Evolutionary conservation across 2,113 vertebrate genomes (phyloP).

Genomic region (Podiceps cristatus): DNA sequence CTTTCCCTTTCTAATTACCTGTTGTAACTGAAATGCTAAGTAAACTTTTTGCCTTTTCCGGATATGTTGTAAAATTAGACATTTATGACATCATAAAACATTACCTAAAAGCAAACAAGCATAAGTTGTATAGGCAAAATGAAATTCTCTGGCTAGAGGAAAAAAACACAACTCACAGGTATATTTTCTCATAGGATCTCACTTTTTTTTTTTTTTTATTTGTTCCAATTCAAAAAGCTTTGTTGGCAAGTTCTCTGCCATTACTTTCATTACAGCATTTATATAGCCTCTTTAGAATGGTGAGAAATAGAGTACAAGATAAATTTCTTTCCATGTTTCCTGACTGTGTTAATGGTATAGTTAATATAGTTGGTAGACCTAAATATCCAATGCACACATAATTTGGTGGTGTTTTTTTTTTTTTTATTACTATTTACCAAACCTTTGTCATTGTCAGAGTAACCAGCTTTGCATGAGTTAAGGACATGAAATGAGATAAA

Average conservation of each 20-base stretch:
- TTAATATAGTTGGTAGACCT: neutral
- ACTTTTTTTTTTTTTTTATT: neutral
- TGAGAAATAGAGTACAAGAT: neutral
- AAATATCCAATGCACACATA: neutral
- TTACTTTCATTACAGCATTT: neutral
- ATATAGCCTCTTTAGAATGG: neutral
- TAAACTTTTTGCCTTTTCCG: neutral
- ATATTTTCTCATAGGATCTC: neutral
- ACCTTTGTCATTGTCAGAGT: neutral
- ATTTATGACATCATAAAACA: neutral
- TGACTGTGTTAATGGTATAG: neutral
- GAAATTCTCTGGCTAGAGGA: neutral
- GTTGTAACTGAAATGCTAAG: neutral
- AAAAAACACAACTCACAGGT: neutral
- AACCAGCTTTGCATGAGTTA: neutral
- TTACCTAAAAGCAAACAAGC: neutral
- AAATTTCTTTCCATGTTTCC: neutral
- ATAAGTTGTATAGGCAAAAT: neutral
- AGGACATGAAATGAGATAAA: neutral
- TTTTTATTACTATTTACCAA: neutral
- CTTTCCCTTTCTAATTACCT: constrained; percentile 21
- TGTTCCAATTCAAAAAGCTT: neutral
- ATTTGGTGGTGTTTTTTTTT: neutral
- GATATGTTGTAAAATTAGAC: neutral
- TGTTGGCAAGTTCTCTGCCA: neutral